phyloP scores from a whole-genome alignment of 2,888 invertebrate genomes.

The Allophyes oxyacanthae region DNA sequence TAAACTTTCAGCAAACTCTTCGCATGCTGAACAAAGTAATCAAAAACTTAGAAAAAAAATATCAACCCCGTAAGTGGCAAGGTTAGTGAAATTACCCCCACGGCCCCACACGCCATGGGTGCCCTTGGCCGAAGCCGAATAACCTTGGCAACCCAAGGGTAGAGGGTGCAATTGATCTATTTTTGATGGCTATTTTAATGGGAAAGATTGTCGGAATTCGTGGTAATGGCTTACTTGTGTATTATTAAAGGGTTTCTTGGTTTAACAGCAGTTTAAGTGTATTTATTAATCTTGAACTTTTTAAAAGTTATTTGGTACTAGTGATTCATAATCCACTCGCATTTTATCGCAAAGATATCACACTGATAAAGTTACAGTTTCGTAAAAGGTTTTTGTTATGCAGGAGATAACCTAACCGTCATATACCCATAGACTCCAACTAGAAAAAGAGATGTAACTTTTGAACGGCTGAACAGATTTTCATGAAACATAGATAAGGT shows the following conservation, averaged over 20 bases:
- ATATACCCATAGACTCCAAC: no score
- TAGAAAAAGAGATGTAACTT: no score
- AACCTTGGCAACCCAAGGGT: constrained; percentile 39
- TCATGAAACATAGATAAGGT: no score
- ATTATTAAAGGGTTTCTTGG: constrained; percentile 15
- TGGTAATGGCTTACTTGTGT: constrained; percentile 27
- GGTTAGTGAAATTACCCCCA: constrained; percentile 56
- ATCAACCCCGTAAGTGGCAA: constrained; percentile 51
- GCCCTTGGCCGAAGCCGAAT: constrained; percentile 58
- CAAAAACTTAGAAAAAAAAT: constrained; percentile 38
- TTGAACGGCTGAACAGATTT: no score
- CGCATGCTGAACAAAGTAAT: constrained; percentile 44
- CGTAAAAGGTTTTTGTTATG: no score
- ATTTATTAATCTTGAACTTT: not conserved
- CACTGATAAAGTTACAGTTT: no score
- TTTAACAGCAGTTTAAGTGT: not conserved
- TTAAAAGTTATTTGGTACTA: not conserved
- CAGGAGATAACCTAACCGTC: no score
- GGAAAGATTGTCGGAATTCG: constrained; percentile 23
- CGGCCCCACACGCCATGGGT: constrained; percentile 58
- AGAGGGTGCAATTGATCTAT: constrained; percentile 52
- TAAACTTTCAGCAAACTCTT: constrained; percentile 1
- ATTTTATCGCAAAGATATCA: no score
- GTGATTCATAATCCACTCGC: no score
- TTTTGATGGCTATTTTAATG: constrained; percentile 45